Evolutionary conservation across 2,888 invertebrate species (phyloP), one percentile per base, ranked within the genome.

Genomic region (Belgica antarctica): DNA sequence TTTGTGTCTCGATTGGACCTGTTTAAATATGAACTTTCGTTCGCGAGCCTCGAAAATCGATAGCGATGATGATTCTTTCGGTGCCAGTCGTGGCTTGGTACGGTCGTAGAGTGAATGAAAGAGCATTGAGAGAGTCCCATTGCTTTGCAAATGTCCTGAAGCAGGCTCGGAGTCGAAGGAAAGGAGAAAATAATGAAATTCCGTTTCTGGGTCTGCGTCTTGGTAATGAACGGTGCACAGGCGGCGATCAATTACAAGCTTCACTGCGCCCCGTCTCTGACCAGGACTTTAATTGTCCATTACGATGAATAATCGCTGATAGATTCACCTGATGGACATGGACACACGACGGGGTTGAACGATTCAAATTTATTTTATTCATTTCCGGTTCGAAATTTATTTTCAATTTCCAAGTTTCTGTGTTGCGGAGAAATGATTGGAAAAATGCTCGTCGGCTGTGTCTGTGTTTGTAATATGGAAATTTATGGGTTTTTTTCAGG

Each of bases 401-500:
- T 62, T 62, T 62, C 62, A 19, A 62, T n/a, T 61, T 61, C 22
- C 10, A 47, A 47, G 19, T 5, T 57, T 2, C n/a, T n/a, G 52
- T 24, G 8, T 41, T 10, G 2, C 19, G 34, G 28, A 19, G 31
- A 34, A 62, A 62, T 46, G 19, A 59, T 34, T 46, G 34, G 25
- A 65, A 65, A 46, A n/a, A n/a, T n/a, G n/a, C n/a, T 47, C 31
- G 31, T 57, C 8, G 19, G 31, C 1, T 7, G 19, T 68, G 52
- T 63, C 1, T 52, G 24, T 34, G 12, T 57, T 24, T 7, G 8
- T 34, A 46, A 65, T 24, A 68, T n/a, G 34, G n/a, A 57, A 68
- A 68, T 68, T 68, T 68, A 68, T 68, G 28, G 46, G 57, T 57
- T 52, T 57, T 57, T 68, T 52, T 68, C 68, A 68, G 68, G 68